These are phyloP conservation scores for Chamaetylas fuelleborni DNA, from an alignment of 2,113 vertebrate species.

Conservation along the genomic window DNA sequence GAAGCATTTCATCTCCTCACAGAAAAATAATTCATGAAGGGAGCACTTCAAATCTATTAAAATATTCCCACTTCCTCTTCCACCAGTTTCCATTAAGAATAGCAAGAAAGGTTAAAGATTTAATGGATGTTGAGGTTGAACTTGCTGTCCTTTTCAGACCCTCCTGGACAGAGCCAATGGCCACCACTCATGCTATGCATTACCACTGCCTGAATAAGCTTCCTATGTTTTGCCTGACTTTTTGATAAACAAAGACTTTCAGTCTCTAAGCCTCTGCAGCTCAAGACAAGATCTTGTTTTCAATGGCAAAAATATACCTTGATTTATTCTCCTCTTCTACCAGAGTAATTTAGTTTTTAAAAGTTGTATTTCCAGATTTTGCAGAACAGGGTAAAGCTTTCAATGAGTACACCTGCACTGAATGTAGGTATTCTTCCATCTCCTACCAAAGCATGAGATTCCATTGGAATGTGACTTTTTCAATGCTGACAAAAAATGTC, in stretches of 20 bases:
- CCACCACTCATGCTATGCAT: background rate
- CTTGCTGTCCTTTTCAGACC: conserved; percentile 20
- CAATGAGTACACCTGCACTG: background rate
- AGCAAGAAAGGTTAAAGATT: conserved; percentile 33
- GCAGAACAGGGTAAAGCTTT: background rate
- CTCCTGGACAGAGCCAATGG: background rate
- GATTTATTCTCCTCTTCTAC: background rate
- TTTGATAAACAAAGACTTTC: background rate
- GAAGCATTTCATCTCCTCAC: conserved; percentile 46
- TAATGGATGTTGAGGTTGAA: conserved; percentile 32
- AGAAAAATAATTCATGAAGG: conserved; percentile 66
- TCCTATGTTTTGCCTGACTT: background rate
- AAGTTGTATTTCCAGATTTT: background rate
- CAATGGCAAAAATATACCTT: background rate
- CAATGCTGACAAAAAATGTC: background rate
- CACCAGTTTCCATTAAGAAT: conserved; percentile 41
- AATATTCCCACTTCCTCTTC: conserved; percentile 52
- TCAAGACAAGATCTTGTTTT: background rate
- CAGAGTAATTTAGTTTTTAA: background rate
- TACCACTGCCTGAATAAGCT: background rate
- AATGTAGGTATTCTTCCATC: background rate
- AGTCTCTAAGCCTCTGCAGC: background rate
- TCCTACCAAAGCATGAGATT: background rate
- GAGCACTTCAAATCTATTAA: conserved; percentile 61
- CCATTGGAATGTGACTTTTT: background rate